These are phyloP conservation scores for Euplexia lucipara DNA, from an alignment of 2,888 invertebrate genomes.

Conservation along the genomic window DNA sequence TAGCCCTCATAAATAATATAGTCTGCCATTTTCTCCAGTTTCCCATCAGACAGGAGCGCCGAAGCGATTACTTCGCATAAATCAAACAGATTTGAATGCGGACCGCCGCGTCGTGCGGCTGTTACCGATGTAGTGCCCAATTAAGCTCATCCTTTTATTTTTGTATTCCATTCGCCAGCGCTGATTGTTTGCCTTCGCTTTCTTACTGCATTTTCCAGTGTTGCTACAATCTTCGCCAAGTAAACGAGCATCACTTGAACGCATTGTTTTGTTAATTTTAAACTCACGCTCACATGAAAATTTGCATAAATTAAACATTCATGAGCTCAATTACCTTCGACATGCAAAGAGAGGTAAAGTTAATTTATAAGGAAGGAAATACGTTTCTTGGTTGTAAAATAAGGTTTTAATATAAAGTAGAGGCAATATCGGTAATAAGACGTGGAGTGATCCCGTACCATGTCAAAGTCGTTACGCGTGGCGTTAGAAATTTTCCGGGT, in stretches of 20 bases:
- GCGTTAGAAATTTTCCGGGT: slow-evolving; percentile 90
- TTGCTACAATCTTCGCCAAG: slow-evolving; percentile 33
- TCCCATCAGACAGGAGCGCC: slow-evolving; percentile 67
- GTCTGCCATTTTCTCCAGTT: slow-evolving; percentile 63
- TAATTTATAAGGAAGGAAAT: slow-evolving; percentile 23
- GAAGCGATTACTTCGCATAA: slow-evolving; percentile 81
- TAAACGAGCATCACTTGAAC: slow-evolving; percentile 29
- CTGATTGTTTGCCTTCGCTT: slow-evolving; percentile 66
- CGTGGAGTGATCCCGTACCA: slow-evolving; percentile 68
- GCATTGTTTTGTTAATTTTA: slow-evolving; percentile 46
- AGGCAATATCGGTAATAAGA: slow-evolving; percentile 57
- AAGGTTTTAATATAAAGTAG: slow-evolving; percentile 43
- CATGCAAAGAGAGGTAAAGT: slow-evolving; percentile 36
- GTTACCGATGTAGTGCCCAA: slow-evolving; percentile 76
- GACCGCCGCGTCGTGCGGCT: slow-evolving; percentile 69
- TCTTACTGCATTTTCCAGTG: slow-evolving; percentile 55
- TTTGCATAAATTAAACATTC: slow-evolving; percentile 53
- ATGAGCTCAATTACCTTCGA: slow-evolving; percentile 58
- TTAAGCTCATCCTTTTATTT: slow-evolving; percentile 69
- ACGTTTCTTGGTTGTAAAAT: slow-evolving; percentile 19
- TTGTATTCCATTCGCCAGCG: slow-evolving; percentile 59
- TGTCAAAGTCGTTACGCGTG: slow-evolving; percentile 75
- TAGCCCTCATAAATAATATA: slow-evolving; percentile 64
- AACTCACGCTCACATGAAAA: slow-evolving; percentile 30
- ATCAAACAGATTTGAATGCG: slow-evolving; percentile 84